Evolutionary conservation across 2,888 invertebrate species (phyloP), one percentile per base, ranked within the genome.

Genomic region (Eristalis pertinax): DNA sequence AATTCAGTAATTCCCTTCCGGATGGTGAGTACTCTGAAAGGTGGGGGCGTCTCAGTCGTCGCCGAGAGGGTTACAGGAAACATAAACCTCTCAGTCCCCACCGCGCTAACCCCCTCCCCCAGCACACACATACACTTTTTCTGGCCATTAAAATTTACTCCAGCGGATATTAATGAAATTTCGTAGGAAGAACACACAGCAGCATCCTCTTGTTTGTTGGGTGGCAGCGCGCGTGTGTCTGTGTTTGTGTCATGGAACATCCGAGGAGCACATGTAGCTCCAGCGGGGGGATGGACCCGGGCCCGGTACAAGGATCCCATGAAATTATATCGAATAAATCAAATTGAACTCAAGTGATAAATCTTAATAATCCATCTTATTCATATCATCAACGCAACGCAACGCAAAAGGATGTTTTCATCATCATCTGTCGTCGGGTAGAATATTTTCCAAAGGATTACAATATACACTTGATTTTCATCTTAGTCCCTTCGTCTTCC

Each of bases 321-420:
- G 77, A 70, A 86, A 78, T 83, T 86, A 78, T 83, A 74, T 79
- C 75, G 79, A 64, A 87, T 87, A 84, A 87, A 87, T 87, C 83
- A 84, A 87, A 87, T 87, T 87, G 87, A 87, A 87, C 84, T 84
- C 79, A 84, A 87, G 87, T 87, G 87, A 87, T 87, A 87, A 87
- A 87, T 87, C 87, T 84, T 84, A 84, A 87, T 87, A 87, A 87
- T 87, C 87, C 87, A 84, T 84, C 87, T 87, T 87, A 87, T 87
- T 87, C 87, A 87, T 87, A 87, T 84, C 79, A 84, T 87, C 75
- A 87, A 76, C 83, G 82, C 69, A 76, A 72, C 64, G 70, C 41
- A 35, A 67, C 43, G 65, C 74, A 76, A 79, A 79, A 73, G 84
- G 79, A 87, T 80, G 70, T 87, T 87, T 84, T 79, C 84, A 87